Evolutionary conservation across 23 tunicate genomes (phyloP).

Genomic region (Clavelina lepadiformis): DNA sequence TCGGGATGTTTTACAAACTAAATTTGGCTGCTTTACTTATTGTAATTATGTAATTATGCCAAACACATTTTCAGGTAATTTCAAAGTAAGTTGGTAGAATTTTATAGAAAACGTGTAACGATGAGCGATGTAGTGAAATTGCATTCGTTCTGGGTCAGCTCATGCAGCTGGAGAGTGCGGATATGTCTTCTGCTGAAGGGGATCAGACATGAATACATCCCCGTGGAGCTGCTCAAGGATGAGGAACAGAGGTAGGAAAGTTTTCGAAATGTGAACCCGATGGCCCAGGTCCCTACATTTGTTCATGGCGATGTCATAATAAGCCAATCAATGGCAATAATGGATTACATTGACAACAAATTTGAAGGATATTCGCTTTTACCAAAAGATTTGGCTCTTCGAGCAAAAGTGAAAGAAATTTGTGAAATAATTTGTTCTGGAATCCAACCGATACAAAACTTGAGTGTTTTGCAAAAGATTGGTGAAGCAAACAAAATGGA

Average conservation of each 20-base stretch:
- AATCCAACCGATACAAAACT: slow-evolving; percentile 73
- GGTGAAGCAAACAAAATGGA: slow-evolving; percentile 47
- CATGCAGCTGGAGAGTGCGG: slow-evolving; percentile 74
- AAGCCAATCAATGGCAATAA: slow-evolving; percentile 74
- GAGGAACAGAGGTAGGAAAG: slow-evolving; percentile 51
- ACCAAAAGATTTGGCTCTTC: slow-evolving; percentile 24
- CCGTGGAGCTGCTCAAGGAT: slow-evolving; percentile 56
- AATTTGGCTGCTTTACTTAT: too few relatives aligned
- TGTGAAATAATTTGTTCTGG: slow-evolving; percentile 67
- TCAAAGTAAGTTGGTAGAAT: too few relatives aligned
- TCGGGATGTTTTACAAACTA: too few relatives aligned
- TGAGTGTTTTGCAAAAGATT: slow-evolving; percentile 34
- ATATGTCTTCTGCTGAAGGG: slow-evolving; percentile 56
- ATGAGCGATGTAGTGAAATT: too few relatives aligned
- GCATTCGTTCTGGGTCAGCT: slow-evolving; percentile 66
- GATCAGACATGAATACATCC: slow-evolving; percentile 32
- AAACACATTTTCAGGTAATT: too few relatives aligned
- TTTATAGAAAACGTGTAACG: too few relatives aligned
- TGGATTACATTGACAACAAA: slow-evolving; percentile 61
- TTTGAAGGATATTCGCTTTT: slow-evolving; percentile 20
- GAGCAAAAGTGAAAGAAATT: slow-evolving; percentile 48
- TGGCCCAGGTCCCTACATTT: slow-evolving; percentile 64
- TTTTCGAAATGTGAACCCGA: slow-evolving; percentile 47
- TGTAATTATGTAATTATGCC: too few relatives aligned
- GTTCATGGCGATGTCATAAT: slow-evolving; percentile 20